Evolutionary conservation across 2,797 vertebrate species (phyloP).

Genomic region (Pangasius djambal): DNA sequence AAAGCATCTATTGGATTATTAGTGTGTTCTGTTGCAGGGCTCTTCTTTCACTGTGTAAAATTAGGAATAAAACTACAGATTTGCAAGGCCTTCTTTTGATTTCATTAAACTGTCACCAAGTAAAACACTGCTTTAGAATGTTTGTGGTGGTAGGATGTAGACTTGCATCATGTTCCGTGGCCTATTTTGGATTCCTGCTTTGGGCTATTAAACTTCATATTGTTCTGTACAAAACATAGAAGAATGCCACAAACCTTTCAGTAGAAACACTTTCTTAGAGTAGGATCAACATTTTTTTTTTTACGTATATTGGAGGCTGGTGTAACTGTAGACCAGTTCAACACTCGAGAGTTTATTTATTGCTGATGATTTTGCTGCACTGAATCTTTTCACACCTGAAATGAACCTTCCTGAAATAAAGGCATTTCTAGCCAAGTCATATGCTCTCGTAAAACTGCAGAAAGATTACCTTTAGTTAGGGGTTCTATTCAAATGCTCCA

Average conservation of each 20-base stretch:
- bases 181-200: neutral
- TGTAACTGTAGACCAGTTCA: conserved; percentile 6
- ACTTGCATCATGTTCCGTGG: neutral
- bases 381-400: conserved; percentile 7
- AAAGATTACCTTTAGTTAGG: neutral
- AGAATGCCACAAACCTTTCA: conserved; percentile 14
- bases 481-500: neutral
- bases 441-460: neutral
- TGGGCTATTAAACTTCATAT: neutral
- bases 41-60: neutral
- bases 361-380: conserved; percentile 24
- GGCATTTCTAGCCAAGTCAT: conserved; percentile 1
- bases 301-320: neutral
- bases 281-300: conserved; percentile 3
- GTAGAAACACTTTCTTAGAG: conserved; percentile 17
- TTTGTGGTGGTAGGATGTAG: neutral
- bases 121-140: neutral
- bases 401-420: conserved; percentile 23
- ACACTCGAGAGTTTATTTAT: conserved; percentile 10
- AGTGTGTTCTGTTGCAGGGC: neutral
- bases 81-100: neutral
- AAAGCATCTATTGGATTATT: neutral
- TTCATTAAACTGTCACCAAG: neutral
- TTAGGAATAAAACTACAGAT: neutral
- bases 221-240: neutral